Base-by-base conservation (phyloP, 2,797 vertebrate species). In the Kryptolebias ocellatus region DNA sequence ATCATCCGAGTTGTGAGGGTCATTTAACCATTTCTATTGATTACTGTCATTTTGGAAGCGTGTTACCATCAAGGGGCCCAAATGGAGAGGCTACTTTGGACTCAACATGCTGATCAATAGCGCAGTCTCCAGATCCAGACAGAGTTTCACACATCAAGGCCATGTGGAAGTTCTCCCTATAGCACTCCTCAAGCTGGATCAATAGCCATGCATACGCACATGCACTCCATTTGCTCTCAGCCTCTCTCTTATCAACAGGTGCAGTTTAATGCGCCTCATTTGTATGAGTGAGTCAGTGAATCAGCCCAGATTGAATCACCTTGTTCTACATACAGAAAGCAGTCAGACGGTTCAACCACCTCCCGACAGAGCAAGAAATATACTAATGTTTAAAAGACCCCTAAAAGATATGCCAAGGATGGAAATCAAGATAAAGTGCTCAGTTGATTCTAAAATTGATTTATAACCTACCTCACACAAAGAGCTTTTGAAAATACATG, bases 11-110 rank as follows among this genome's bases (percentile, higher is more conserved):
- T 56, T 77, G 80, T 72, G 80, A 62, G 70, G 82, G 73, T 88
- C 79, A 81, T 89, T 87, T 85, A 79, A 80, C 84, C 79, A 75
- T 90, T 87, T 81, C 79, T 85, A 92, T 89, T 91, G 89, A 91
- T 92, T 85, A 78, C 74, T 81, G 76, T 87, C 82, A 78, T 87
- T 91, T 89, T 76, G 72, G 75, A 76, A 84, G 76, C 65, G 72
- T 75, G 73, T 83, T 81, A 80, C 78, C 69, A 44, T 84, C 81
- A 65, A 72, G 71, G 74, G 37, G 37, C 62, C 20, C 65, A 73
- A 85, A 87, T 81, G 76, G 81, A 86, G 83, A 62, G 71, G 83
- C 86, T 85, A 84, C 83, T 84, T 85, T 79, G 78, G 79, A 49
- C 77, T 63, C 64, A 28, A 67, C 82, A 58, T 28, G 75, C 58